Evolutionary conservation across 1,140 invertebrate species (phyloP).

Genomic region (Leptinotarsa undecemlineata): DNA sequence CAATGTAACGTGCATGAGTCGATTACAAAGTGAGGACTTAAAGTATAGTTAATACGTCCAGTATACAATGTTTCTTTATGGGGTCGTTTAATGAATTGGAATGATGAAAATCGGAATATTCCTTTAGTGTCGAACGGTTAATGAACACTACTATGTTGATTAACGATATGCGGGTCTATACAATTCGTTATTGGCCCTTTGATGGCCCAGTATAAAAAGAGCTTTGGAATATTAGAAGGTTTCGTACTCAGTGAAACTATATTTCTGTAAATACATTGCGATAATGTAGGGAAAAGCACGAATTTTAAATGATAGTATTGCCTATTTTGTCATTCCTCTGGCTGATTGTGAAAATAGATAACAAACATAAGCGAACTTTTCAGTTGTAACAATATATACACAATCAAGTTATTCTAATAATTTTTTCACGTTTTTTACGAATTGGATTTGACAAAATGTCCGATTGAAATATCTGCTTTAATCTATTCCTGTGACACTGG

Average conservation of each 20-base stretch:
- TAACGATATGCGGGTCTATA: constrained; percentile 33
- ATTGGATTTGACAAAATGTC: too few species aligned
- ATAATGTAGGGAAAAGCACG: too few species aligned
- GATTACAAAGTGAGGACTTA: constrained; percentile 4
- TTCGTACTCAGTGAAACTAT: constrained; percentile 30
- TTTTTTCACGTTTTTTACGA: too few species aligned
- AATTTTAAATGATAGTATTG: too few species aligned
- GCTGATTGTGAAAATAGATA: too few species aligned
- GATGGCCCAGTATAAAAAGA: constrained; percentile 30
- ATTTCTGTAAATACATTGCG: too few species aligned
- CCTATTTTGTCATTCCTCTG: too few species aligned
- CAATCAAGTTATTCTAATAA: too few species aligned
- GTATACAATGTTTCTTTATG: constrained; percentile 22
- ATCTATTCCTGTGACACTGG: too few species aligned
- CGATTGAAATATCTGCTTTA: too few species aligned
- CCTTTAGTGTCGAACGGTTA: constrained; percentile 19
- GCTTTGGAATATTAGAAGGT: constrained; percentile 28
- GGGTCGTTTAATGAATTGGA: constrained; percentile 23
- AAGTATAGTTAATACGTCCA: constrained; percentile 19
- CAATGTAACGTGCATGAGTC: constrained; percentile 15
- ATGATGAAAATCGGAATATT: constrained; percentile 24
- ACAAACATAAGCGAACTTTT: too few species aligned
- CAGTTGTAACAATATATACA: too few species aligned
- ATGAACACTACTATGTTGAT: constrained; percentile 29
- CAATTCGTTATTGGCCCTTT: constrained; percentile 39